Evolutionary conservation across 1,140 invertebrate species (phyloP), one percentile per base, ranked within the genome.

Genomic region (Campoletis sonorensis): DNA sequence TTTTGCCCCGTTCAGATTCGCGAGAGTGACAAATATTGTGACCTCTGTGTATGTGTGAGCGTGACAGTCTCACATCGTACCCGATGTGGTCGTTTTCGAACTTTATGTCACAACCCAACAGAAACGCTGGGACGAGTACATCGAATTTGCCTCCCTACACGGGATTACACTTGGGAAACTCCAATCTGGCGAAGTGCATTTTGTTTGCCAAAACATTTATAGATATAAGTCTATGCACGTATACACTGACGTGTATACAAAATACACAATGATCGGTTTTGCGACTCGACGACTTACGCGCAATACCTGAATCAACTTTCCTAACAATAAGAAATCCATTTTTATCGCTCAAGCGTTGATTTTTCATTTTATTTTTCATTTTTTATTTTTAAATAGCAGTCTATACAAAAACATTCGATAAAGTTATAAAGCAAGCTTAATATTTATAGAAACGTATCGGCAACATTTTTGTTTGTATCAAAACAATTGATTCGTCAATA

Each of bases 141-240:
- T 67, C 26, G 61, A 67, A 67, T 67, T 67, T 67, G n/a, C 23
- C 23, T 33, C 68, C 15, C 30, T 37, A 37, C 30, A n/a, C 68
- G 30, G 33, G 68, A 71, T 71, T 71, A 71, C 68, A 37, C 68
- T 71, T 71, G 37, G 71, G 37, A 73, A 73, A 73, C 71, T 73
- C 71, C 71, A 73, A 73, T 73, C 71, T 73, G 71, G 71, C 71
- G 51, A 49, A 73, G 71, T 73, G 71, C 71, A 73, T 73, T 73
- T 73, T 49, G 71, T 49, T 49, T 73, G 71, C 37, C 71, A 73
- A 73, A 73, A 49, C 23, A 49, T 49, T 45, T 45, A 45, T 45
- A 8, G 40, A 45, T 45, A 45, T 45, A 11, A 10, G 40, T 45
- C 5, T 4, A 21, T 45, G 26, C 30, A 27, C 10, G 5, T 58